Base-by-base conservation (phyloP, 2,888 invertebrate genomes). In the Drosophila picticornis region DNA sequence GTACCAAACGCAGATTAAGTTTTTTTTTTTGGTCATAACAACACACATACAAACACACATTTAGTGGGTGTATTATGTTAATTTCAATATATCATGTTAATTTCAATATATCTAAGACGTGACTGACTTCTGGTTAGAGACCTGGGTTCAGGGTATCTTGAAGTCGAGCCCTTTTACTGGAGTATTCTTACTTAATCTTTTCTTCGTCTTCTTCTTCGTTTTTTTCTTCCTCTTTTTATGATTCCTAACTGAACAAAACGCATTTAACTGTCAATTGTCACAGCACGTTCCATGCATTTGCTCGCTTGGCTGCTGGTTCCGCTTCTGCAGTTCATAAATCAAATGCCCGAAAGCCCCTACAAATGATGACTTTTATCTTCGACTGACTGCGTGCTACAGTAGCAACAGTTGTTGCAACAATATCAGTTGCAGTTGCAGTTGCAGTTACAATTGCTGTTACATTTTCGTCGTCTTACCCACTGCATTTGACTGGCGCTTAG, bases 191-290 rank as follows among this genome's bases (percentile, higher is more conserved):
- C 46, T 25, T 16, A 25, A 25, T 25, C 16, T 46, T 22, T 46
- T n/a, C 6, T 27, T 71, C 59, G 46, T 55, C 19, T 63, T 68
- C 65, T 64, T 60, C 50, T 64, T 66, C 13, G n/a, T 55, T 11
- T 27, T 52, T 51, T 29, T 58, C 48, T 36, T 48, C 36, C 31
- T n/a, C 16, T 10, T 38, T 5, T 34, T 48, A 19, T 25, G n/a
- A 13, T 57, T 63, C 50, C 60, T 80, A 80, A 80, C 81, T 65
- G 78, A 55, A 81, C 60, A 55, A 64, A 81, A 90, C 83, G 88
- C 84, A 88, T 73, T 77, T 88, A 85, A 85, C 84, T 90, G 84
- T 90, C 88, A 90, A 80, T 74, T 77, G 78, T 81, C 61, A 81
- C 62, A 77, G 77, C 72, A 77, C 72, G 82, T 78, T 80, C 70